A percentile compares a stretch with the other conserved stretches of the same genome.
Conservation (phyloP, 2,797 vertebrate species). For the Acanthopagrus latus region DNA sequence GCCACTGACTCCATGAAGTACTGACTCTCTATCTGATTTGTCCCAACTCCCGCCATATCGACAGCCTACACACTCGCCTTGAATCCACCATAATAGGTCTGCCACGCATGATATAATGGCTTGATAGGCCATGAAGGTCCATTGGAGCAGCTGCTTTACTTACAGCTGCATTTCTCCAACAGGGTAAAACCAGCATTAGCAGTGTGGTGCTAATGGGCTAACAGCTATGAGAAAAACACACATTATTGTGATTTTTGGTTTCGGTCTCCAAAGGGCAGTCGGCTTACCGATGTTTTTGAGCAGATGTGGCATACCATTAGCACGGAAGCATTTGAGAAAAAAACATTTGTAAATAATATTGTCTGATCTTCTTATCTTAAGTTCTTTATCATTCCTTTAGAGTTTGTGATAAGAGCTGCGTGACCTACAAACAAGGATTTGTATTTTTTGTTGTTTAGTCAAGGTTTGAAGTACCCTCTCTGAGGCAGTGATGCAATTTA, state of each 20-base stretch:
- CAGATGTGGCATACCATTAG: not conserved
- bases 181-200: conserved; percentile 37
- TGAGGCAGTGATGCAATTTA: conserved; percentile 17
- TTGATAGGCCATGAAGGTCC: conserved; percentile 55
- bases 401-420: not conserved
- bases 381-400: not conserved
- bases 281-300: conserved; percentile 5
- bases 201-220: conserved; percentile 38
- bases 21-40: conserved; percentile 45
- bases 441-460: not conserved
- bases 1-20: conserved; percentile 50
- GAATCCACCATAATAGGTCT: conserved; percentile 54
- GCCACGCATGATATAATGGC: conserved; percentile 51
- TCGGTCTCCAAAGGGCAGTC: not conserved
- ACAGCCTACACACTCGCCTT: conserved; percentile 48
- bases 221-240: conserved; percentile 24
- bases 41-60: conserved; percentile 40
- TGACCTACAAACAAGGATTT: not conserved
- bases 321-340: not conserved
- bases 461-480: not conserved
- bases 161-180: not conserved
- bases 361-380: not conserved
- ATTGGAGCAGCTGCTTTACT: conserved; percentile 3
- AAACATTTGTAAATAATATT: not conserved
- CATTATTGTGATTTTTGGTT: conserved; percentile 19